Evolutionary conservation across 2,113 vertebrate species (phyloP).

Genomic region (Psettodes erumei): DNA sequence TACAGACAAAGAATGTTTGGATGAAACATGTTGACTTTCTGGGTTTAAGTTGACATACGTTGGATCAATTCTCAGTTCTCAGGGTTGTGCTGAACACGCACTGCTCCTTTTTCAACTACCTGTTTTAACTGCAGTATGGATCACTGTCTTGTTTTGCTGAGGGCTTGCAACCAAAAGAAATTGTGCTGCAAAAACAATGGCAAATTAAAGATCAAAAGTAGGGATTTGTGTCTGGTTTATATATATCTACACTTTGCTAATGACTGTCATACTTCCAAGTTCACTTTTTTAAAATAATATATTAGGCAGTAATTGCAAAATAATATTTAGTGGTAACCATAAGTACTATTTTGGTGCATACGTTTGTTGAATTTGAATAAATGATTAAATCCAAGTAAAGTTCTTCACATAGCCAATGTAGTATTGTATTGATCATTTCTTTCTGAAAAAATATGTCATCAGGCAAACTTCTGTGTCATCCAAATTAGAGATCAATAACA

Average conservation of each 20-base stretch:
- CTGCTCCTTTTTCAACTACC: constrained; percentile 16
- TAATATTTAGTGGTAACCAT: not conserved
- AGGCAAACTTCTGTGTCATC: too few species aligned
- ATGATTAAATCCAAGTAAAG: too few species aligned
- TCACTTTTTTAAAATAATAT: not conserved
- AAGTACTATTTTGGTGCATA: too few species aligned
- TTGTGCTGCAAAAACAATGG: constrained; percentile 30
- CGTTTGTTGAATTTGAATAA: too few species aligned
- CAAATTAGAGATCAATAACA: too few species aligned
- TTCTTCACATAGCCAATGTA: too few species aligned
- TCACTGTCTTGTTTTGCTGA: not conserved
- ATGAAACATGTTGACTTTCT: not conserved
- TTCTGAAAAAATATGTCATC: too few species aligned
- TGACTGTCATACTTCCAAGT: not conserved
- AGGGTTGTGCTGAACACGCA: not conserved
- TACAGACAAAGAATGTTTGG: constrained; percentile 5
- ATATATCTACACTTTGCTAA: not conserved
- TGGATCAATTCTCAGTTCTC: constrained; percentile 5
- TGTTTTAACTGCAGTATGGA: constrained; percentile 2
- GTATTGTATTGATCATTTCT: too few species aligned
- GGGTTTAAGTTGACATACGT: not conserved
- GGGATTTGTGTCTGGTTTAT: not conserved
- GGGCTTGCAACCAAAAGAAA: not conserved
- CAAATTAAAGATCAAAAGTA: constrained; percentile 34
- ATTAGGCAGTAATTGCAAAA: not conserved